Evolutionary conservation across 2,888 invertebrate genomes (phyloP), one percentile per base, ranked within the genome.

Genomic region (Operophtera brumata): DNA sequence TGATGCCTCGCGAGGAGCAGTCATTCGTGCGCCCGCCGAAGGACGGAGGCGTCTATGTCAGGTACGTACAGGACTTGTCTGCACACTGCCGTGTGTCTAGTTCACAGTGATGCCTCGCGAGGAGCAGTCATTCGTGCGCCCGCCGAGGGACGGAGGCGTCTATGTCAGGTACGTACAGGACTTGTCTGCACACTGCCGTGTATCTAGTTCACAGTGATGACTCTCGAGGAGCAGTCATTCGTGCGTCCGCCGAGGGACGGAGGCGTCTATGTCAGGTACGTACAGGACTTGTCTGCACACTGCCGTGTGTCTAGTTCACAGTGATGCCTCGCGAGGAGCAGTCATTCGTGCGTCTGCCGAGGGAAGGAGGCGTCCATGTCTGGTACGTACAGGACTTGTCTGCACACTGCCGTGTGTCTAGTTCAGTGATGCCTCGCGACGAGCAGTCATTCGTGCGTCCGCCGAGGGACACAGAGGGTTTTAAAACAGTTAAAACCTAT

Each of bases 171-270:
- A 41, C 32, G 32, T 32, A 32, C 9, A 7, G 2, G 7, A 7
- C 32, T 7, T 9, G 7, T 32, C 4, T 9, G 2, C 10, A 32
- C 32, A 2, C 32, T 32, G 2, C 5, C 26, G 6, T 26, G 26
- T 4, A 6, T n/a, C n/a, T n/a, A 26, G 26, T 26, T 26, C 6
- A 26, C 26, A 26, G 26, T 6, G 26, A 26, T 26, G 26, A 4
- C 26, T 4, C 26, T 26, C 6, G 26, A 26, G 26, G 26, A 26
- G 26, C 26, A 26, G 26, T 26, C 26, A 4, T 26, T 6, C 61
- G 92, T 93, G 39, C 91, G 94, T 0, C 92, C 93, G 45, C 95
- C 96, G 0, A 77, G 91, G 11, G 91, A 90, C 52, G 91, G 89
- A 1, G 92, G 94, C 0, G 93, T 94, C 28, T 94, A 93, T 65